phyloP scores from a whole-genome alignment of 2,113 vertebrate species.

The Steatornis caripensis region DNA sequence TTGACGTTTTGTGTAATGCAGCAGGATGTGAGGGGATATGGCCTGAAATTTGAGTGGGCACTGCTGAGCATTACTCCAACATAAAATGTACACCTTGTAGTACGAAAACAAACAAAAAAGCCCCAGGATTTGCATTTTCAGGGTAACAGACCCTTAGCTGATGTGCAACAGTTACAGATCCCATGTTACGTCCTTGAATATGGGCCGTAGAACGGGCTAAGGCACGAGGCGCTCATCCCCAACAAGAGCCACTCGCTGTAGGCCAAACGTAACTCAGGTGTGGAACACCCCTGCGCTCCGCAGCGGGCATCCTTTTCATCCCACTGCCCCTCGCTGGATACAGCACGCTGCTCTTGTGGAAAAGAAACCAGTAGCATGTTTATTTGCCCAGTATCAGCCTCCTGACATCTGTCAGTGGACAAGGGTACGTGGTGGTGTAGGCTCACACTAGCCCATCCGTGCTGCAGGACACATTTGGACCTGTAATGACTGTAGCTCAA shows the following conservation, averaged over 20 bases:
- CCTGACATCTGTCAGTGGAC: not conserved
- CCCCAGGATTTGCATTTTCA: not conserved
- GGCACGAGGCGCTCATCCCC: rapidly evolving
- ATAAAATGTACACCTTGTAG: not conserved
- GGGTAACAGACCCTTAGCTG: not conserved
- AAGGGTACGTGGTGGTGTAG: rapidly evolving
- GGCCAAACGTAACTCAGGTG: not conserved
- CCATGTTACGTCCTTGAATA: not conserved
- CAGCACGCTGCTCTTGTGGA: not conserved
- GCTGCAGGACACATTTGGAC: not conserved
- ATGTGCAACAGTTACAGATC: not conserved
- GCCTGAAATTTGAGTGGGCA: not conserved
- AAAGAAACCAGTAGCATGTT: not conserved
- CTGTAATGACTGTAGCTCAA: not conserved
- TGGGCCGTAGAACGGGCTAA: rapidly evolving
- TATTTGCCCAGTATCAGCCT: not conserved
- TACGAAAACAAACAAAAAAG: not conserved
- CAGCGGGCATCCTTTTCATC: not conserved
- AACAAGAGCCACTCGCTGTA: rapidly evolving
- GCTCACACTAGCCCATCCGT: not conserved
- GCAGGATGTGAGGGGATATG: not conserved
- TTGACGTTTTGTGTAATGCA: not conserved
- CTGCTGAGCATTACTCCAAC: not conserved
- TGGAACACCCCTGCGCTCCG: not conserved
- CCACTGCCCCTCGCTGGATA: not conserved